These are phyloP conservation scores for Cephus runcator DNA, from an alignment of 2,888 invertebrate species.

Conservation along the genomic window DNA sequence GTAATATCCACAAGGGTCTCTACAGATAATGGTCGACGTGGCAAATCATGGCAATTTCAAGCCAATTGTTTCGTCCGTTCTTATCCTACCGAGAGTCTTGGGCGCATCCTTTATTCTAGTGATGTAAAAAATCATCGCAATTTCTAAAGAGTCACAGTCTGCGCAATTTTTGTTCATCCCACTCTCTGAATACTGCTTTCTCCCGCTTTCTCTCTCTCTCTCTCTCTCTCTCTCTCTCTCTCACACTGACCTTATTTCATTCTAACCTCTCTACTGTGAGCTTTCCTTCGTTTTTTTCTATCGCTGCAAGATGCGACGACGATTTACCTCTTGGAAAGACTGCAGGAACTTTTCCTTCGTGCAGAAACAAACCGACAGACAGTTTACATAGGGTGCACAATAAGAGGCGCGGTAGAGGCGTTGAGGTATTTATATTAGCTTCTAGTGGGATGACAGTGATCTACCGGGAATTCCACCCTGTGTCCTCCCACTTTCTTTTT, in stretches of 20 bases:
- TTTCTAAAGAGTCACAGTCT: neutral
- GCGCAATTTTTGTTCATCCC: neutral
- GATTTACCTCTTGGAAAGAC: neutral
- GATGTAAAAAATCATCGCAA: neutral
- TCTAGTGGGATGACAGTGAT: constrained; percentile 62
- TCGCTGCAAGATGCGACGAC: constrained; percentile 1
- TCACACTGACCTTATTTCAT: neutral
- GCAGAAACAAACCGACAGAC: neutral
- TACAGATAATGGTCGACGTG: neutral
- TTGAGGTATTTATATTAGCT: constrained; percentile 65
- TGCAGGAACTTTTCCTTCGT: neutral
- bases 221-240: too few relatives aligned
- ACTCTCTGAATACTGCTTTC: neutral
- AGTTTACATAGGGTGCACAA: constrained; percentile 10
- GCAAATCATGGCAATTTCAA: neutral
- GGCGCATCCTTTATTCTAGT: neutral
- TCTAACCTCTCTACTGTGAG: neutral
- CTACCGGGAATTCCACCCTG: constrained; percentile 58
- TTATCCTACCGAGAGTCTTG: neutral
- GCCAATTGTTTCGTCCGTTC: neutral
- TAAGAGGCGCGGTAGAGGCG: constrained; percentile 32
- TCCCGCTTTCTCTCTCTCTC: too few relatives aligned
- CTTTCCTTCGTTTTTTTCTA: neutral
- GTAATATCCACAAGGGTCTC: neutral
- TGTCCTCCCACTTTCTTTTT: constrained; percentile 33